Conservation (phyloP, 2,797 vertebrate genomes). For the Schizopygopsis malacanthus region DNA sequence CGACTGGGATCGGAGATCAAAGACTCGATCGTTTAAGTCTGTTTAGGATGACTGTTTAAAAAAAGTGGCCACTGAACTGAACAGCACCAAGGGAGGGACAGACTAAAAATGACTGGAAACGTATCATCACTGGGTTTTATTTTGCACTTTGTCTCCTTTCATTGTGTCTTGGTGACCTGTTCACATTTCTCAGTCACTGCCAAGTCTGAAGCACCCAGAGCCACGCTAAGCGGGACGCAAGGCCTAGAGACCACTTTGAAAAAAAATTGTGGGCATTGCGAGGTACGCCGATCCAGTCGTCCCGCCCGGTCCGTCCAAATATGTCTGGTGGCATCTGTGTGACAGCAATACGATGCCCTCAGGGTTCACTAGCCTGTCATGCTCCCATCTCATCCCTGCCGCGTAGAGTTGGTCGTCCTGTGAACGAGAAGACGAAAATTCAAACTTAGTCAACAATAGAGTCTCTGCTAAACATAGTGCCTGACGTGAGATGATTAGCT, state of each 20-base stretch:
- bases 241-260: constrained; percentile 61
- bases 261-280: constrained; percentile 7
- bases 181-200: constrained; percentile 67
- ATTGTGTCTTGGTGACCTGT: constrained; percentile 69
- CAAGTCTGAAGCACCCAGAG: constrained; percentile 63
- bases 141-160: constrained; percentile 75
- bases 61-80: constrained; percentile 60
- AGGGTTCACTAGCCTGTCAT: constrained; percentile 57
- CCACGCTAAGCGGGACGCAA: constrained; percentile 60
- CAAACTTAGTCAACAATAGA: constrained; percentile 33
- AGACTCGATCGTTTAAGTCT: constrained; percentile 90
- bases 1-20: constrained; percentile 95
- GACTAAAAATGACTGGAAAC: constrained; percentile 61
- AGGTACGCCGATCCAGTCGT: constrained; percentile 23
- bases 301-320: constrained; percentile 69
- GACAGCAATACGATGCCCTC: constrained; percentile 57
- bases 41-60: constrained; percentile 56
- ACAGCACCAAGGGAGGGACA: constrained; percentile 52
- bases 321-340: constrained; percentile 62
- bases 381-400: constrained; percentile 58
- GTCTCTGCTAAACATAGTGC: constrained; percentile 37
- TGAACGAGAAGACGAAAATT: not conserved
- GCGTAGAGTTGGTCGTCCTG: constrained; percentile 23
- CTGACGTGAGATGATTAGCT: constrained; percentile 40
- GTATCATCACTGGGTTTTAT: constrained; percentile 68